Base-by-base conservation (phyloP, 2,888 invertebrate genomes). In the Noctua janthina region DNA sequence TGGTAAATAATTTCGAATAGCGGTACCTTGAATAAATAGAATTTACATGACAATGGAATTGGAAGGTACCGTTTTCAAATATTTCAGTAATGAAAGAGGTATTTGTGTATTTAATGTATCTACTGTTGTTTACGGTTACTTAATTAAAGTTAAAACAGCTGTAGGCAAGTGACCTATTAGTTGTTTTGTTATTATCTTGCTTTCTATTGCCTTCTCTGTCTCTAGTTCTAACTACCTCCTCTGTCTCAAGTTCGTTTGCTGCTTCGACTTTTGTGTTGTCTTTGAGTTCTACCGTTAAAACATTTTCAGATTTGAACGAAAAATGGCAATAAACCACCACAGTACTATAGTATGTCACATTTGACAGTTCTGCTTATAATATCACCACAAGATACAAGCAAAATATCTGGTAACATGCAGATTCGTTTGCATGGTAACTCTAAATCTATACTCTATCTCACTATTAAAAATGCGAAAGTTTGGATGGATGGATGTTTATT, bases 41-140 rank as follows among this genome's bases (percentile, higher is more conserved):
- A 81, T 83, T 83, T 66, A 79, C 73, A 83, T 83, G 56, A 82
- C 72, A 78, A 82, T 82, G 17, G 51, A 67, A 59, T 62, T 29
- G 39, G 46, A 46, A 67, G n/a, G 17, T 54, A 59, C 2, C 2
- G 15, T 69, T 64, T 68, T 83, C 46, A 64, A 82, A 82, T 54
- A 78, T 39, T 68, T 15, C 10, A 56, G 46, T 77, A 72, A 15
- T 13, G 13, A n/a, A 56, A 29, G 35, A 64, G 29, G 39, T 51
- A 51, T 76, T 39, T 64, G 15, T 43, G 1, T 43, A n/a, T 29
- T n/a, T 59, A 29, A 54, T 54, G 43, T n/a, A 43, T 43, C 29
- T 56, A 74, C 67, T 35, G 51, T 80, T 62, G 35, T 71, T 82
- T 68, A 67, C 54, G 56, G 0, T 13, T 17, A 49, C 7, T 46